These are phyloP conservation scores for Thalassoma bifasciatum DNA, from an alignment of 2,113 vertebrate species.

Conservation along the genomic window DNA sequence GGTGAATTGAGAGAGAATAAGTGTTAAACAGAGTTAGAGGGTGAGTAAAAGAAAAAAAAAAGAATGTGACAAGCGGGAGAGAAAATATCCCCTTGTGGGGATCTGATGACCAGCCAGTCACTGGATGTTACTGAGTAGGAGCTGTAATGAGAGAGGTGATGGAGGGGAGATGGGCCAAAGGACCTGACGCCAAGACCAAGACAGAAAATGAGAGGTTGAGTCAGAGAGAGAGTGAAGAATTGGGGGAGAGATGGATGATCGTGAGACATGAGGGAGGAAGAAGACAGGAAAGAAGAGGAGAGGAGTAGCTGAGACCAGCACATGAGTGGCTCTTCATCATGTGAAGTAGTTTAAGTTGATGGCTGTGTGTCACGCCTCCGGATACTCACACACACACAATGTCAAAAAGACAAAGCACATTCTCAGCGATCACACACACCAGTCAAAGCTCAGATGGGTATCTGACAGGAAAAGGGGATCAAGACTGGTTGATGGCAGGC, in stretches of 20 bases:
- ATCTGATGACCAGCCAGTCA: conserved; percentile 44
- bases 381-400: neutral
- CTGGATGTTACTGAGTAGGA: conserved; percentile 60
- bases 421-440: conserved; percentile 13
- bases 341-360: conserved; percentile 41
- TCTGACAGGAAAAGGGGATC: conserved; percentile 28
- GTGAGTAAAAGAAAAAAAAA: conserved; percentile 26
- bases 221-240: neutral
- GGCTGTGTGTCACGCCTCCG: conserved; percentile 25
- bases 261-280: conserved; percentile 29
- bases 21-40: conserved; percentile 12
- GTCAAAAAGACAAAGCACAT: neutral
- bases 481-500: conserved; percentile 11
- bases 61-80: conserved; percentile 2
- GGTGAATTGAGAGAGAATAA: conserved; percentile 10
- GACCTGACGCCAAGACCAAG: conserved; percentile 68
- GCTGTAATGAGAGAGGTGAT: conserved; percentile 67
- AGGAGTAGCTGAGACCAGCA: neutral
- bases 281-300: neutral
- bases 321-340: conserved; percentile 49
- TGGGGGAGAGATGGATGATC: conserved; percentile 44
- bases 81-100: conserved; percentile 62
- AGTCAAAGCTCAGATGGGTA: conserved; percentile 30
- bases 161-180: conserved; percentile 48
- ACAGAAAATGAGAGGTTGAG: conserved; percentile 69